These are phyloP conservation scores for Nomada hirtipes DNA, from an alignment of 2,888 invertebrate genomes.

Conservation along the genomic window DNA sequence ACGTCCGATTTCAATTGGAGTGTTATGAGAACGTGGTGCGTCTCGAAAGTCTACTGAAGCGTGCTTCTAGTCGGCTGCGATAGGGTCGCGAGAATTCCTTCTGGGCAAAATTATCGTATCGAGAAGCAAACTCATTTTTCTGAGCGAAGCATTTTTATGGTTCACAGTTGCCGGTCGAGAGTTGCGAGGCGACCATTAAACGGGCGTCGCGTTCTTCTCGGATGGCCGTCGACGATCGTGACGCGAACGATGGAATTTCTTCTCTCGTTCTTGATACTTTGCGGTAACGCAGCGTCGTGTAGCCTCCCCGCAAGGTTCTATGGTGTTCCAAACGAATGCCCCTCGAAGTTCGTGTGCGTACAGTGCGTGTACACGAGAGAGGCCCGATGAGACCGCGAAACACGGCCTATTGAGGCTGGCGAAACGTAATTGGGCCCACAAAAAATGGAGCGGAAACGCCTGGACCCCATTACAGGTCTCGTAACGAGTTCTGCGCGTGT, in stretches of 20 bases:
- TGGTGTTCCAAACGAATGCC: constrained; percentile 62
- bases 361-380: constrained; percentile 21
- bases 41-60: background rate
- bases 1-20: constrained; percentile 33
- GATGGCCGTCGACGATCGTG: constrained; percentile 8
- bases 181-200: background rate
- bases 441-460: constrained; percentile 81
- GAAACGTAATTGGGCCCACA: constrained; percentile 77
- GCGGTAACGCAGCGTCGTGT: constrained; percentile 27
- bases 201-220: background rate
- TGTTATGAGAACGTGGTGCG: background rate
- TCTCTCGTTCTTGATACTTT: constrained; percentile 22
- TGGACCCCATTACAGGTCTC: constrained; percentile 75
- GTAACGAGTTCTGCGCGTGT: constrained; percentile 74
- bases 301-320: constrained; percentile 24
- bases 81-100: no score
- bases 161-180: background rate
- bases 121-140: no score
- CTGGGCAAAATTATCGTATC: no score
- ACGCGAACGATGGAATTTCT: constrained; percentile 29
- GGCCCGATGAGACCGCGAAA: constrained; percentile 73
- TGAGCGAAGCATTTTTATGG: background rate
- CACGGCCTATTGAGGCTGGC: constrained; percentile 73
- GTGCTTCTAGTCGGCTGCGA: background rate
- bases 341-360: constrained; percentile 33